Conservation (phyloP, 1,140 invertebrate species). For the Leptopilina clavipes region DNA sequence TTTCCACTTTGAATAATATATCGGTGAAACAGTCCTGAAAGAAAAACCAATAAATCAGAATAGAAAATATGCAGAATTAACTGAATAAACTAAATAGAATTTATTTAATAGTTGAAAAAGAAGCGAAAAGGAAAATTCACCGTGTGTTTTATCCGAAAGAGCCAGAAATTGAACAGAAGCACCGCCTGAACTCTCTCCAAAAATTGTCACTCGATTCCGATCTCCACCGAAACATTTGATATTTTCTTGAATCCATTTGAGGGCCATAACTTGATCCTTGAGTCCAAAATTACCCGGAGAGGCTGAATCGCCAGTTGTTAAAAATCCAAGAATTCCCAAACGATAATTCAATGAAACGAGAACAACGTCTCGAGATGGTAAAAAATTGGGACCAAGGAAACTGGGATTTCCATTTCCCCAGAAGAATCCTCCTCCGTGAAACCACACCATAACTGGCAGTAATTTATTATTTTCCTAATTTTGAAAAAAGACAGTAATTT, state of each 20-base stretch:
- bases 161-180: neutral
- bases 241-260: slow-evolving; percentile 70
- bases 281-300: slow-evolving; percentile 73
- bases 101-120: neutral
- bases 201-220: slow-evolving; percentile 64
- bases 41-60: neutral
- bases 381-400: slow-evolving; percentile 60
- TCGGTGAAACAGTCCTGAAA: neutral
- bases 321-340: slow-evolving; percentile 68
- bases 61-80: too few relatives aligned
- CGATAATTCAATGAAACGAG: slow-evolving; percentile 77
- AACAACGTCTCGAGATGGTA: slow-evolving; percentile 71
- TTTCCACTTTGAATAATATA: slow-evolving; percentile 9
- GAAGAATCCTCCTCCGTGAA: slow-evolving; percentile 75
- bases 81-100: neutral
- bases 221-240: slow-evolving; percentile 71
- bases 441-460: slow-evolving; percentile 53
- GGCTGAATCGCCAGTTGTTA: slow-evolving; percentile 65
- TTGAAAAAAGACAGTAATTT: too few relatives aligned
- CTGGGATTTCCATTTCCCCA: slow-evolving; percentile 42
- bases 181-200: slow-evolving; percentile 62
- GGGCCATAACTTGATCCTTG: slow-evolving; percentile 65
- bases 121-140: neutral
- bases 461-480: neutral
- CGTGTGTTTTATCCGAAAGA: neutral